These are phyloP conservation scores for Stegostoma tigrinum DNA, from an alignment of 2,113 vertebrate genomes.

Conservation along the genomic window DNA sequence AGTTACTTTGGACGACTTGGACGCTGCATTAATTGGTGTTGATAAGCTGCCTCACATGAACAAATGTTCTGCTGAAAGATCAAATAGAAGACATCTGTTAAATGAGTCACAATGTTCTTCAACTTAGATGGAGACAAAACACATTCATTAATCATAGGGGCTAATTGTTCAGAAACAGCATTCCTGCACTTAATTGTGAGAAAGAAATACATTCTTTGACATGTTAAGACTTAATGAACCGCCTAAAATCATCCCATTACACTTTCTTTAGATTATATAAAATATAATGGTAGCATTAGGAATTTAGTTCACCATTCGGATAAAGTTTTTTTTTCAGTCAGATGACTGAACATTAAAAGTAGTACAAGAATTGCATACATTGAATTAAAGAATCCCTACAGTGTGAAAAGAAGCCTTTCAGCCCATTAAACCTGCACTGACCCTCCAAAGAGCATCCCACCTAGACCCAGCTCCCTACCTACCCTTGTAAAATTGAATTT, in stretches of 20 bases:
- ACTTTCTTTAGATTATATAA: background rate
- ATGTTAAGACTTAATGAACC: background rate
- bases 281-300: background rate
- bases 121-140: background rate
- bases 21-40: background rate
- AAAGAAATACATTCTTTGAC: background rate
- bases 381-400: too few species aligned
- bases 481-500: too few species aligned
- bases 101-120: background rate
- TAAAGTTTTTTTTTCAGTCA: background rate
- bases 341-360: too few species aligned
- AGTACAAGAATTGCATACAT: too few species aligned
- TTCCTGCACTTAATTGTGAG: background rate
- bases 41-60: background rate
- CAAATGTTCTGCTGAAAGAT: background rate
- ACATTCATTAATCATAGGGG: background rate
- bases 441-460: too few species aligned
- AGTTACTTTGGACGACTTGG: background rate
- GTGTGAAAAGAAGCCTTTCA: too few species aligned
- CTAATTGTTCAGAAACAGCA: background rate
- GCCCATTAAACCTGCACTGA: too few species aligned
- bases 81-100: background rate
- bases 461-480: too few species aligned
- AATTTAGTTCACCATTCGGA: background rate
- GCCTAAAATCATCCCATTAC: background rate